phyloP scores from a whole-genome alignment of 2,888 invertebrate species.

The Lochmaea crataegi region DNA sequence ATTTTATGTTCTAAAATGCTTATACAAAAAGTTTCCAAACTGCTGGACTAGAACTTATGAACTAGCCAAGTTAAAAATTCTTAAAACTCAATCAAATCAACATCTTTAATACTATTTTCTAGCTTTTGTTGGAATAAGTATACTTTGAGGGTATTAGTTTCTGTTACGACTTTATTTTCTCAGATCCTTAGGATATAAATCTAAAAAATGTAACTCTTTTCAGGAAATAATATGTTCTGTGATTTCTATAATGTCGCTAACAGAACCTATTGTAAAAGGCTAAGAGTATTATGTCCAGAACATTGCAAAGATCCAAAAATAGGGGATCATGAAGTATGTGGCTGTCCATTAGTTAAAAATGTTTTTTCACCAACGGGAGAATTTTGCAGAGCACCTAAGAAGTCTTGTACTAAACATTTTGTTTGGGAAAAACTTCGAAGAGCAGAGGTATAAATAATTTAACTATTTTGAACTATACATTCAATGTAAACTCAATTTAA shows the following conservation, averaged over 20 bases:
- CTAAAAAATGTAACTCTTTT: conserved; percentile 30
- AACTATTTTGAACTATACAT: background rate
- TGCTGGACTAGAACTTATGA: too few relatives aligned
- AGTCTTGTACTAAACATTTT: conserved; percentile 90
- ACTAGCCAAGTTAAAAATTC: too few relatives aligned
- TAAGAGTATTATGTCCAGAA: conserved; percentile 96
- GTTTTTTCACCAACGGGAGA: conserved; percentile 88
- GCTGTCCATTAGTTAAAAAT: conserved; percentile 88
- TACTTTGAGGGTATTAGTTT: too few relatives aligned
- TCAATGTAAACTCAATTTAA: background rate
- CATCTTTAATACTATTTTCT: too few relatives aligned
- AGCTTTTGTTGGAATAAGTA: too few relatives aligned
- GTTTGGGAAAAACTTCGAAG: conserved; percentile 95
- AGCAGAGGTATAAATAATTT: conserved; percentile 78
- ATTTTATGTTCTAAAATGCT: too few relatives aligned
- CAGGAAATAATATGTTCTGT: conserved; percentile 93
- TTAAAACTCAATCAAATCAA: too few relatives aligned
- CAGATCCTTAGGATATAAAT: background rate
- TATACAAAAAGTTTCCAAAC: too few relatives aligned
- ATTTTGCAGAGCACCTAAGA: conserved; percentile 89
- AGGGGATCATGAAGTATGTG: conserved; percentile 90
- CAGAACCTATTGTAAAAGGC: conserved; percentile 93
- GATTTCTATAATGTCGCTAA: conserved; percentile 92
- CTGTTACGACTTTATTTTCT: background rate
- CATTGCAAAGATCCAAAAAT: conserved; percentile 95